Conservation (phyloP, 2,797 vertebrate genomes). For the Garrulus glandarius region DNA sequence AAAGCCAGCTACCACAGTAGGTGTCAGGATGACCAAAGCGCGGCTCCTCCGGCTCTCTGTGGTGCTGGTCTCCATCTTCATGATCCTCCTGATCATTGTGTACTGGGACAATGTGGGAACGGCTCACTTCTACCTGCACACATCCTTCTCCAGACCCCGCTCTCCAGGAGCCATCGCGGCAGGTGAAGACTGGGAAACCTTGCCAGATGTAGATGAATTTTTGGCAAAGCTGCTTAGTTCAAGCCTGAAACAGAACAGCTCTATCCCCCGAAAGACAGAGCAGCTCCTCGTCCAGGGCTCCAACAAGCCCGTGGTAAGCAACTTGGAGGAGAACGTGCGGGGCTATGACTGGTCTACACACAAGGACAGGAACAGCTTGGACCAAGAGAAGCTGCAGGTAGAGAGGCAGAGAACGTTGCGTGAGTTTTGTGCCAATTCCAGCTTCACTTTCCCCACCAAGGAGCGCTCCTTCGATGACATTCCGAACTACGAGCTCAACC, state of each 20-base stretch:
- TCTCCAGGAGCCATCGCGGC: conserved; percentile 53
- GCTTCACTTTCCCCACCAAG: conserved; percentile 86
- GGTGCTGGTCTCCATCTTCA: conserved; percentile 88
- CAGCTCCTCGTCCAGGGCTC: conserved; percentile 72
- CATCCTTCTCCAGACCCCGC: conserved; percentile 83
- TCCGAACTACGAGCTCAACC: conserved; percentile 93
- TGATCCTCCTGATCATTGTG: conserved; percentile 94
- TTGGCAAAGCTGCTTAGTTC: conserved; percentile 82
- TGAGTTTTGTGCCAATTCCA: conserved; percentile 85
- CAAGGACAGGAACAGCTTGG: conserved; percentile 64
- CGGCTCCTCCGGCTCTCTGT: conserved; percentile 89
- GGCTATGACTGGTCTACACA: conserved; percentile 88
- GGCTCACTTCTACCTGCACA: conserved; percentile 86
- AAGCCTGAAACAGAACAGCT: background rate
- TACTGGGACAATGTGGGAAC: conserved; percentile 96
- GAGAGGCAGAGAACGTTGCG: conserved; percentile 80
- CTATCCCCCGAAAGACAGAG: conserved; percentile 18
- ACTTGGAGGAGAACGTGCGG: conserved; percentile 79
- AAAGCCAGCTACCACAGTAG: background rate
- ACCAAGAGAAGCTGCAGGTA: conserved; percentile 80
- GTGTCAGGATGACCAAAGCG: conserved; percentile 87
- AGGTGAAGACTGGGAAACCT: conserved; percentile 65
- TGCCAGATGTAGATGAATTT: conserved; percentile 85
- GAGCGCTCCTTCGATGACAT: conserved; percentile 96
- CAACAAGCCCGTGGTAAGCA: conserved; percentile 73